These are phyloP conservation scores for Dendrocincla fuliginosa DNA, from an alignment of 2,797 vertebrate genomes.

Conservation along the genomic window DNA sequence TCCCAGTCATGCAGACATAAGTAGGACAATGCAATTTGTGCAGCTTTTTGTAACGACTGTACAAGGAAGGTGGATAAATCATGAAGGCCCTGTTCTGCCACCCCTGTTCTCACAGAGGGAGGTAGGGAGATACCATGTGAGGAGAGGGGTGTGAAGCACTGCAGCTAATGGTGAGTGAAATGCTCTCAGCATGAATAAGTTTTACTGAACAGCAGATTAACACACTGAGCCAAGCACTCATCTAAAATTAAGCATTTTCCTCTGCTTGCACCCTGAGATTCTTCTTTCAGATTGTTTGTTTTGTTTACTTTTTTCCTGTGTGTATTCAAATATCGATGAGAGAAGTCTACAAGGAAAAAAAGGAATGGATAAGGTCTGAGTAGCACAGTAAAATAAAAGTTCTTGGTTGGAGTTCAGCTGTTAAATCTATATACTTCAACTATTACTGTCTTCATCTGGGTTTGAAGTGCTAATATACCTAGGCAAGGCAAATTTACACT, in stretches of 20 bases:
- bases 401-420: conserved; percentile 9
- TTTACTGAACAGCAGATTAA: neutral
- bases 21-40: neutral
- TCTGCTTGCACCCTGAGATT: neutral
- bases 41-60: neutral
- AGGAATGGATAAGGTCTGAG: neutral
- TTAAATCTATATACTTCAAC: neutral
- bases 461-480: conserved; percentile 1
- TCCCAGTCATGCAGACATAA: neutral
- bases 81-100: neutral
- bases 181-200: neutral
- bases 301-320: neutral
- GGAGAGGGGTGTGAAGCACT: rapidly evolving
- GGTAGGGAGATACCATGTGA: neutral
- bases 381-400: neutral
- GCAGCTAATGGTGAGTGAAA: neutral
- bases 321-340: neutral
- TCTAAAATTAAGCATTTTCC: conserved; percentile 5
- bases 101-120: neutral
- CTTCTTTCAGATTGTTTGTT: neutral
- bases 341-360: neutral
- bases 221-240: neutral
- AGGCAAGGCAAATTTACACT: conserved; percentile 12
- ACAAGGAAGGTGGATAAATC: neutral
- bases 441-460: neutral